phyloP scores from a whole-genome alignment of 2,797 vertebrate species.

The Cyclura pinguis region DNA sequence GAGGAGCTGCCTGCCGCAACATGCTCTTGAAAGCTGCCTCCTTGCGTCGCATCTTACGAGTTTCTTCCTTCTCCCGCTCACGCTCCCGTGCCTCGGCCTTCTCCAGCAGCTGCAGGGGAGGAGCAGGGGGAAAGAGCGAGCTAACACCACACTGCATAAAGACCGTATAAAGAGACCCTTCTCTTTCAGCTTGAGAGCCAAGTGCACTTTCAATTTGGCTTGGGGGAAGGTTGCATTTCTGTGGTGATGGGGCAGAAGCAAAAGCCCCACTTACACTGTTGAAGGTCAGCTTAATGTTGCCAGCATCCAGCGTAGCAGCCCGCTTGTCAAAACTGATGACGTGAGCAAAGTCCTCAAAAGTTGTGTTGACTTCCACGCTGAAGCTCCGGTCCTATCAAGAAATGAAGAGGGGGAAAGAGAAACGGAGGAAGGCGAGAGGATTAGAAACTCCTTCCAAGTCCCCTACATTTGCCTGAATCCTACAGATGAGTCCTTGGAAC shows the following conservation, averaged over 20 bases:
- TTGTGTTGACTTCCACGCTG: conserved; percentile 80
- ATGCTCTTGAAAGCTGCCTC: conserved; percentile 82
- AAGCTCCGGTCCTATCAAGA: conserved; percentile 78
- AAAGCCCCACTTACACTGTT: conserved; percentile 78
- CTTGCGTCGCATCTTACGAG: conserved; percentile 77
- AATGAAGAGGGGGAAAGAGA: not conserved
- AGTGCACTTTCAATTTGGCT: not conserved
- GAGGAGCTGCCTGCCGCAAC: conserved; percentile 80
- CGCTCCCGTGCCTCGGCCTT: conserved; percentile 81
- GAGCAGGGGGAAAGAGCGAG: not conserved
- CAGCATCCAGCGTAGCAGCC: conserved; percentile 80
- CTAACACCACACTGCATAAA: not conserved
- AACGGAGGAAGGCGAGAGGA: not conserved
- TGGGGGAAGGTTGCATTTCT: too few relatives aligned
- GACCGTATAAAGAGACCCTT: not conserved
- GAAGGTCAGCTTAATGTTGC: conserved; percentile 83
- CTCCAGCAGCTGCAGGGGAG: conserved; percentile 73
- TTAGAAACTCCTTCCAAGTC: not conserved
- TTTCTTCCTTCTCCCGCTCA: conserved; percentile 81
- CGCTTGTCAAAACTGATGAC: conserved; percentile 83
- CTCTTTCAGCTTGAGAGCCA: not conserved
- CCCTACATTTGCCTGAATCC: too few relatives aligned
- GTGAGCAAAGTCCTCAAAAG: conserved; percentile 82
- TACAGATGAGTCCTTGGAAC: too few relatives aligned
- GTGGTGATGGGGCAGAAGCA: too few relatives aligned